Base-by-base conservation (phyloP, 2,888 invertebrate genomes). In the Tinea trinotella region DNA sequence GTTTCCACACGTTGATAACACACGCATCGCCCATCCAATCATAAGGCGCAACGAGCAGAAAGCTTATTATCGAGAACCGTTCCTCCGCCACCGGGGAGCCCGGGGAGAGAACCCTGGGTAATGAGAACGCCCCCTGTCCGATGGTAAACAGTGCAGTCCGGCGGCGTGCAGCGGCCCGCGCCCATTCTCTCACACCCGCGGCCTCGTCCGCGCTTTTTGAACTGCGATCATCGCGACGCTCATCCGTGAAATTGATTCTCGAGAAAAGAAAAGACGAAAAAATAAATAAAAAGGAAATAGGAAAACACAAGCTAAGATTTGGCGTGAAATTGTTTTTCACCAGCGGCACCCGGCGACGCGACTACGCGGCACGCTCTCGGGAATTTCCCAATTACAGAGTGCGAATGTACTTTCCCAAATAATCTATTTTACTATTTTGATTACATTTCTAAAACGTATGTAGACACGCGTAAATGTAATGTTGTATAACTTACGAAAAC, bases 231-330 rank as follows among this genome's bases (percentile, higher is more conserved):
- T 85, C 77, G 80, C 76, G 71, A 84, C 82, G 69, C 80, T 85
- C 85, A 85, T 80, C 85, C 85, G 85, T 85, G 85, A 85, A 85
- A 85, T 85, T 85, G 85, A 85, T 85, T 85, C 83, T 75, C 76
- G 75, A 74, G 77, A 74, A 82, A 83, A 83, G 81, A 81, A 83
- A 83, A 83, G 77, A 83, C 81, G 79, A 76, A 83, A 83, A 83
- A 82, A 85, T 84, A 85, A 85, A 85, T 84, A 84, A 85, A 83
- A 85, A 81, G 82, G 83, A 85, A 85, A 85, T 84, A 85, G 81
- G 81, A 84, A 84, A 85, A 85, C 84, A 85, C 83, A 80, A 80
- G 82, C 81, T 83, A 84, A 85, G 85, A 85, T 85, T 85, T 85
- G 85, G 85, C 85, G 85, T 85, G 84, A 85, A 85, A 85, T 85